phyloP scores from a whole-genome alignment of 1,140 invertebrate species.

The Argopecten irradians region DNA sequence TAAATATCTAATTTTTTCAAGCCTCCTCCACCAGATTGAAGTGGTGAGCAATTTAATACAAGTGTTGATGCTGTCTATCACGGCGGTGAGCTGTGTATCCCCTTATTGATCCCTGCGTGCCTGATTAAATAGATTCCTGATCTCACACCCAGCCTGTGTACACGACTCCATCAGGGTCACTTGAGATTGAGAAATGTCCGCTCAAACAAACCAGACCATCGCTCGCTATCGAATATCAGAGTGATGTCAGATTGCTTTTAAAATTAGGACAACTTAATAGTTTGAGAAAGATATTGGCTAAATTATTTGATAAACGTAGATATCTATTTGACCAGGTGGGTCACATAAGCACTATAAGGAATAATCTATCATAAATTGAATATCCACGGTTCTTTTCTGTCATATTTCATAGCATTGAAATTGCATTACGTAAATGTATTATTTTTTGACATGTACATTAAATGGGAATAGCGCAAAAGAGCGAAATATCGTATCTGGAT shows the following conservation, averaged over 20 bases:
- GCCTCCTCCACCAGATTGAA: background rate
- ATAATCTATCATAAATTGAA: too few relatives aligned
- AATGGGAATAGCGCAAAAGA: too few relatives aligned
- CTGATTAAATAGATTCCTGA: background rate
- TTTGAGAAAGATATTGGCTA: background rate
- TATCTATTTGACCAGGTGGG: background rate
- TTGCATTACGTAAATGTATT: too few relatives aligned
- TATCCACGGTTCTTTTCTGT: too few relatives aligned
- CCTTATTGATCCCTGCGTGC: background rate
- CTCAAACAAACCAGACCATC: background rate
- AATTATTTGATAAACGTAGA: background rate
- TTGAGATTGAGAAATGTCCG: background rate
- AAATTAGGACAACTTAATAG: background rate
- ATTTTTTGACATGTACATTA: too few relatives aligned
- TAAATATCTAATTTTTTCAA: conserved; percentile 19
- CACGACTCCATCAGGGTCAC: background rate
- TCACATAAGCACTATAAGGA: background rate
- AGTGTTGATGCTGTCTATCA: background rate
- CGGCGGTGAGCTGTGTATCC: background rate
- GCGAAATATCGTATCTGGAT: too few relatives aligned
- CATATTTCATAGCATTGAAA: too few relatives aligned
- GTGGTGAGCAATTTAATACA: background rate
- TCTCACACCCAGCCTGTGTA: background rate
- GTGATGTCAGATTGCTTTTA: background rate
- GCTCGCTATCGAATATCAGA: background rate